phyloP scores from a whole-genome alignment of 2,888 invertebrate genomes.

The Ametastegia equiseti region DNA sequence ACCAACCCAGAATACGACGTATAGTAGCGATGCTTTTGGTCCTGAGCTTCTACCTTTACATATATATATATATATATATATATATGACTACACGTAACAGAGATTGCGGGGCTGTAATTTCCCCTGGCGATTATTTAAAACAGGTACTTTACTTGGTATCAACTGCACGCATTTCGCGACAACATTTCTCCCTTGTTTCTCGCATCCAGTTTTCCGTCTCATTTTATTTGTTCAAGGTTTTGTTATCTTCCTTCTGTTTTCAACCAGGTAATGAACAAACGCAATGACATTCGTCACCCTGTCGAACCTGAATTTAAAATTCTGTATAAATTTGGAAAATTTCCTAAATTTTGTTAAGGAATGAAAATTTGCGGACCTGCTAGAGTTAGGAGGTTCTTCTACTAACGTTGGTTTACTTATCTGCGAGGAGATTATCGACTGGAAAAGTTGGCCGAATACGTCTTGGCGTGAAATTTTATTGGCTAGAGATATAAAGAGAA shows the following conservation, averaged over 20 bases:
- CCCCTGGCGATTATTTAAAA: slow-evolving; percentile 32
- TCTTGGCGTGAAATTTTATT: slow-evolving; percentile 28
- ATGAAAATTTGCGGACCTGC: too few relatives aligned
- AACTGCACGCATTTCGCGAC: slow-evolving; percentile 1
- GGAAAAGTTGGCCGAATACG: neutral
- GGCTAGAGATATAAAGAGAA: slow-evolving; percentile 17
- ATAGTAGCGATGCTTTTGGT: too few relatives aligned
- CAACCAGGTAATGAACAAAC: neutral
- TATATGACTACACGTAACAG: neutral
- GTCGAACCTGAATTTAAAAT: too few relatives aligned
- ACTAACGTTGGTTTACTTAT: too few relatives aligned
- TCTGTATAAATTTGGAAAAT: too few relatives aligned
- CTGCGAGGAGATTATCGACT: slow-evolving; percentile 17
- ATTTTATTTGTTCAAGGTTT: neutral
- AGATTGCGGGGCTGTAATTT: slow-evolving; percentile 22
- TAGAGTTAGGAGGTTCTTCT: too few relatives aligned
- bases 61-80: neutral
- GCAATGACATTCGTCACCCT: neutral
- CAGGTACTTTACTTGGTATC: neutral
- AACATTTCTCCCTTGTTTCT: neutral
- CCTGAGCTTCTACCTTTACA: neutral
- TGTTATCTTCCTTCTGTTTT: neutral
- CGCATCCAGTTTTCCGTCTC: neutral
- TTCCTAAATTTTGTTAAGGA: too few relatives aligned
- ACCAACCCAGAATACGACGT: neutral